Conservation (phyloP, 2,888 invertebrate genomes). For the Auanema sp. region DNA sequence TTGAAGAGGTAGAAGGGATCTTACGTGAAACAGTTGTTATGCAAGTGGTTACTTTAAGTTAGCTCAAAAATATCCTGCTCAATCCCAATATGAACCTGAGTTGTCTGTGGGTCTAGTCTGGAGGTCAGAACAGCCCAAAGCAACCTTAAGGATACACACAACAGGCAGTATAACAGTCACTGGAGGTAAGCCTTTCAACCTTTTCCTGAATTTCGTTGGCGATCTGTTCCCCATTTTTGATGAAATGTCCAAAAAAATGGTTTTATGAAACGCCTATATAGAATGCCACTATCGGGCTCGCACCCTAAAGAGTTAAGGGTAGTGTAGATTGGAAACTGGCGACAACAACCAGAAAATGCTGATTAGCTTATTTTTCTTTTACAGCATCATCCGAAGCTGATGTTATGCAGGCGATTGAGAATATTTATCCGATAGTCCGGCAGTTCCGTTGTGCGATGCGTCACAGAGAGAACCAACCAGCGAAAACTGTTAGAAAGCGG, state of each 20-base stretch:
- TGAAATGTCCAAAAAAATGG: conserved; percentile 2
- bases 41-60: conserved; percentile 24
- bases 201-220: conserved; percentile 7
- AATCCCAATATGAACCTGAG: conserved; percentile 62
- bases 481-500: conserved; percentile 23
- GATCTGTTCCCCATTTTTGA: neutral
- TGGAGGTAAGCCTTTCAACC: conserved; percentile 49
- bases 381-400: conserved; percentile 53
- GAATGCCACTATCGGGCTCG: conserved; percentile 8
- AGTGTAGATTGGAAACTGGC: neutral
- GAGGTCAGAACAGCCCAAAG: conserved; percentile 56
- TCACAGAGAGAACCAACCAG: conserved; percentile 13
- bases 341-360: neutral
- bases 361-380: conserved; percentile 18
- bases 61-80: conserved; percentile 45
- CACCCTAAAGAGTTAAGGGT: too few species aligned
- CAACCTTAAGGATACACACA: conserved; percentile 61
- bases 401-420: conserved; percentile 43
- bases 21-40: neutral
- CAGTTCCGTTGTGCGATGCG: conserved; percentile 41
- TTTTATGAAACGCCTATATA: neutral
- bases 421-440: conserved; percentile 55
- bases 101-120: conserved; percentile 59
- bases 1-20: conserved; percentile 75
- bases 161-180: conserved; percentile 62